Conservation (phyloP, 2,797 vertebrate species). For the Clarias fuscus region DNA sequence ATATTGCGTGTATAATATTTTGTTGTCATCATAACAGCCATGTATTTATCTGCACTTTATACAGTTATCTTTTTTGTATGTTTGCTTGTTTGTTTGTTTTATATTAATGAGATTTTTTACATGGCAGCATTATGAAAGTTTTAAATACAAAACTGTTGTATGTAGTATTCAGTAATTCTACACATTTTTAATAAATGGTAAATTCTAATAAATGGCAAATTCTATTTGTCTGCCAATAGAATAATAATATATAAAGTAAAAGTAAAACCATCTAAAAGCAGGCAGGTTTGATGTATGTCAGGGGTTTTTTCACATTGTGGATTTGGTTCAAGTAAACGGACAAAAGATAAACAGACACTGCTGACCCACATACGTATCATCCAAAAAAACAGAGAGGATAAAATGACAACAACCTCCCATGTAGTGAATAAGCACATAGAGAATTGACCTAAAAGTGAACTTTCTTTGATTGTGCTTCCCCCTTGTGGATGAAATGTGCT, state of each 20-base stretch:
- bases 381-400: neutral
- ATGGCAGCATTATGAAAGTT: too few species aligned
- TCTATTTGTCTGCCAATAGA: neutral
- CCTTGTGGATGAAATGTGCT: constrained; percentile 10
- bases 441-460: neutral
- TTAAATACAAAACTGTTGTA: neutral
- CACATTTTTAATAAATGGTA: neutral
- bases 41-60: too few species aligned
- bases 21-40: too few species aligned
- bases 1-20: too few species aligned
- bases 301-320: neutral
- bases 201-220: too few species aligned
- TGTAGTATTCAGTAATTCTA: neutral
- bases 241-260: neutral
- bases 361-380: neutral
- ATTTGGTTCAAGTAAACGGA: neutral
- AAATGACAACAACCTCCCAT: neutral
- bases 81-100: too few species aligned
- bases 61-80: too few species aligned
- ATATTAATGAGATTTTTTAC: too few species aligned
- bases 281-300: neutral
- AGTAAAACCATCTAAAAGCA: neutral
- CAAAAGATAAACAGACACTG: neutral
- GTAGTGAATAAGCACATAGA: neutral
- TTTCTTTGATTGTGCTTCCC: neutral